Evolutionary conservation across 2,888 invertebrate species (phyloP), one percentile per base, ranked within the genome.

Genomic region (Hyposoter dolosus): DNA sequence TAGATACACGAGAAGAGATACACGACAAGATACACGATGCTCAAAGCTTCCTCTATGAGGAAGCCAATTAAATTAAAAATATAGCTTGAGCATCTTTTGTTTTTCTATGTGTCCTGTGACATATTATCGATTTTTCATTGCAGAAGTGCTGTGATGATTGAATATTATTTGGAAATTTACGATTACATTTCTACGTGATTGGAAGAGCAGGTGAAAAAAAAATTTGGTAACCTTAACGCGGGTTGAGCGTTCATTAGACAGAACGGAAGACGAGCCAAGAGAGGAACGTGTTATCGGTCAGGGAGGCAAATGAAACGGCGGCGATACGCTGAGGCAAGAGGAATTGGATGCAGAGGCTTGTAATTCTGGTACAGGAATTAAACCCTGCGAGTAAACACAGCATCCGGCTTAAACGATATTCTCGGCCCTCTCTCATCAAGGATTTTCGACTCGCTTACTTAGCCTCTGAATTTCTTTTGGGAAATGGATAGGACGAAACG

Each of bases 281-380:
- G 63, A 32, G 80, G 69, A 71, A 56, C 65, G 84, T 43, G 68
- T 84, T 84, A 84, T 81, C 81, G 43, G 53, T 66, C 50, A 45
- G 72, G 72, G 47, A 66, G 60, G 32, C 74, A 65, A 78, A 43
- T 65, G 19, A 47, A 68, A 74, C 81, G 47, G 56, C 66, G 40
- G 56, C 66, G 40, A 60, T 77, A 82, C 87, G 84, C 82, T 82
- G 88, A 88, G 82, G 86, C 85, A 83, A 85, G 87, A 83, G 82
- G 88, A 88, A 90, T 91, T 89, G 90, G 86, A 88, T 88, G 88
- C 84, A 88, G 86, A 56, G 56, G 56, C 89, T 89, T 90, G 91
- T 91, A 91, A 91, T 91, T 91, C 87, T 88, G 88, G 85, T 35
- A 9, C 89, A 84, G 84, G 87, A 91, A 91, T 91, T 90, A 90